Percentiles rank a stretch among this genome's conserved stretches.
phyloP scores from a whole-genome alignment of 2,888 invertebrate species.

The Carabus problematicus region DNA sequence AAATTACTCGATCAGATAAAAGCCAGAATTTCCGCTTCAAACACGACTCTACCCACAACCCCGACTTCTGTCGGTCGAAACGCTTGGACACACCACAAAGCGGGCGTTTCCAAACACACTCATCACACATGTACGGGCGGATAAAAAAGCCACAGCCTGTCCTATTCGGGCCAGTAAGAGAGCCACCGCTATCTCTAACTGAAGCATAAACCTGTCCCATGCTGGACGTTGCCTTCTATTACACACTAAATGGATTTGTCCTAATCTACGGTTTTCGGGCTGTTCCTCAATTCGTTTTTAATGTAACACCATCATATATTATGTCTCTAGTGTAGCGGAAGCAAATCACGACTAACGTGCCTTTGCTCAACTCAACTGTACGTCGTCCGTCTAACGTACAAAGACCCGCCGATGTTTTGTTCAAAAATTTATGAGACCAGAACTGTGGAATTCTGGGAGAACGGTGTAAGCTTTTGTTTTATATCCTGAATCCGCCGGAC shows the following conservation, averaged over 20 bases:
- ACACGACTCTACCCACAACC: too few species aligned
- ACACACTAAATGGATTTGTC: conserved; percentile 54
- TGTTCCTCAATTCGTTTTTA: conserved; percentile 40
- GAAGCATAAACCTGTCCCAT: conserved; percentile 53
- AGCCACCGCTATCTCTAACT: neutral
- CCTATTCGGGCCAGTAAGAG: neutral
- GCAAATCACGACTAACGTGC: too few species aligned
- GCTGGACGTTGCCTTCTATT: conserved; percentile 53
- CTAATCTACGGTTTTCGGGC: conserved; percentile 50
- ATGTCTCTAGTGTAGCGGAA: neutral
- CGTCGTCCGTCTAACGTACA: conserved; percentile 20
- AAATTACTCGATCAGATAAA: too few species aligned
- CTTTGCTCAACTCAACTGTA: neutral
- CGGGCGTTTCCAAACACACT: conserved; percentile 14
- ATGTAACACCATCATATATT: conserved; percentile 33
- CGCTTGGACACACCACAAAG: neutral
- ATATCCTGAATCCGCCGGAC: neutral
- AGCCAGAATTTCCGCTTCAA: too few species aligned
- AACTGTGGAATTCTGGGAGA: conserved; percentile 17
- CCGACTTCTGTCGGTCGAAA: too few species aligned
- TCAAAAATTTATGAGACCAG: conserved; percentile 34
- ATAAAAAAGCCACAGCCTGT: conserved; percentile 6
- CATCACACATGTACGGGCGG: conserved; percentile 10
- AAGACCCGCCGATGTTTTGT: conserved; percentile 34
- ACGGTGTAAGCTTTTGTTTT: conserved; percentile 33